Percentiles rank a stretch among this genome's conserved stretches.
phyloP scores from a whole-genome alignment of 2,797 vertebrate species.

The Helostoma temminkii region DNA sequence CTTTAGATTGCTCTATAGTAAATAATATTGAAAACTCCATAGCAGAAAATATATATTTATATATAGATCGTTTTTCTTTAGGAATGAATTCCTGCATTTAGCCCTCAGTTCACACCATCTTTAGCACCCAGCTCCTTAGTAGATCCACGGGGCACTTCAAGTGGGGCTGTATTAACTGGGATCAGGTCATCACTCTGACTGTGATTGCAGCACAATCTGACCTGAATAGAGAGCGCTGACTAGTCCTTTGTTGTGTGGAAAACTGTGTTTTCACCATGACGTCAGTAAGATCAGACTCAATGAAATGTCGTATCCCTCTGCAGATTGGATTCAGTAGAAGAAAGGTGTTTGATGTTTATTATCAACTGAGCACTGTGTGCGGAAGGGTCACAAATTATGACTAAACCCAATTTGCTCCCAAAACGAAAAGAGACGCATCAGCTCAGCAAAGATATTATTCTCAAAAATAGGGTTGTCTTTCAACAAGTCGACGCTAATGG shows the following conservation, averaged over 20 bases:
- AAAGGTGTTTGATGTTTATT: slow-evolving; percentile 1
- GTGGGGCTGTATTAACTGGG: slow-evolving; percentile 66
- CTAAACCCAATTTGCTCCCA: neutral
- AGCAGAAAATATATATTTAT: neutral
- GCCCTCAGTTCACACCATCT: slow-evolving; percentile 34
- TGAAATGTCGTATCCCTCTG: slow-evolving; percentile 1
- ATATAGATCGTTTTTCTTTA: slow-evolving; percentile 29
- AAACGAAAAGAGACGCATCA: slow-evolving; percentile 14
- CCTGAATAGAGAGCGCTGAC: slow-evolving; percentile 56
- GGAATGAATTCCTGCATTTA: slow-evolving; percentile 48
- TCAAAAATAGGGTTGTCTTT: neutral
- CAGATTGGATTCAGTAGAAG: neutral
- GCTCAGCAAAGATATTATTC: neutral
- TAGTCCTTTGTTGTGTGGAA: slow-evolving; percentile 34
- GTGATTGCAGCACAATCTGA: slow-evolving; percentile 65
- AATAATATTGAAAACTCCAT: slow-evolving; percentile 48
- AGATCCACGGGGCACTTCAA: slow-evolving; percentile 61
- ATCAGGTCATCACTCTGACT: slow-evolving; percentile 68
- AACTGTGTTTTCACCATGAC: slow-evolving; percentile 4
- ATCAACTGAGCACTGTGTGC: neutral
- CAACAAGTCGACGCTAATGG: neutral
- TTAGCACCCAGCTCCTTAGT: slow-evolving; percentile 50
- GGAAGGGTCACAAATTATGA: neutral
- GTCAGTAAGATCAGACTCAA: slow-evolving; percentile 14
- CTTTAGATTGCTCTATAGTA: slow-evolving; percentile 18